These are phyloP conservation scores for Agrilus cyanescens DNA, from an alignment of 2,888 invertebrate species.

Conservation along the genomic window DNA sequence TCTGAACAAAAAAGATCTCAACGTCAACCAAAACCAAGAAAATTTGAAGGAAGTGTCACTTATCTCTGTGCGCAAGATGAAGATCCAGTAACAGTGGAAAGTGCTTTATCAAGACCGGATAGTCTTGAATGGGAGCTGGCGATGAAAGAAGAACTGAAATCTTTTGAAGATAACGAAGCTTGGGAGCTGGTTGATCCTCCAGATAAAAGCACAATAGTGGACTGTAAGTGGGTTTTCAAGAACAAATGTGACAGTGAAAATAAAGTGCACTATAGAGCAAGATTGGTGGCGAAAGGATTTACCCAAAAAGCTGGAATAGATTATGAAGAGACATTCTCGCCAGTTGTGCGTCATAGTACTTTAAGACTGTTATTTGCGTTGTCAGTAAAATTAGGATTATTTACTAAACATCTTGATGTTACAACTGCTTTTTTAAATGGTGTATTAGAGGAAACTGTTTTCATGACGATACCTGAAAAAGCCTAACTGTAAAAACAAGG, in stretches of 20 bases:
- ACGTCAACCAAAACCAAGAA: constrained; percentile 13
- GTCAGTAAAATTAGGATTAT: no score
- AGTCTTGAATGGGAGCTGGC: constrained; percentile 16
- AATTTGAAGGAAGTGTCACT: constrained; percentile 15
- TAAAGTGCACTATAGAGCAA: constrained; percentile 15
- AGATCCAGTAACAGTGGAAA: constrained; percentile 13
- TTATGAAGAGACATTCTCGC: constrained; percentile 19
- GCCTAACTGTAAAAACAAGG: no score
- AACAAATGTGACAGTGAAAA: constrained; percentile 17
- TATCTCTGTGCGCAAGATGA: constrained; percentile 13
- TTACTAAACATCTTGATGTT: no score
- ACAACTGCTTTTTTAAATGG: no score
- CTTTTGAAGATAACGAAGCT: constrained; percentile 21
- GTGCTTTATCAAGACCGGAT: constrained; percentile 19
- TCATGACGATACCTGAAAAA: no score
- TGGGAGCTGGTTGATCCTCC: constrained; percentile 20
- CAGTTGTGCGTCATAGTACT: no score
- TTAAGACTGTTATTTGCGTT: no score
- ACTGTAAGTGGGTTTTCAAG: constrained; percentile 24
- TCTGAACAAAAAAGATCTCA: constrained; percentile 13
- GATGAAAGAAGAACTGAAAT: constrained; percentile 20
- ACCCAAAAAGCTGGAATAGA: constrained; percentile 16
- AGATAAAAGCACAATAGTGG: constrained; percentile 15
- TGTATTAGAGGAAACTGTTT: no score
- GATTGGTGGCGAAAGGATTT: constrained; percentile 20